Evolutionary conservation across 2,113 vertebrate species (phyloP).

Genomic region (Ondatra zibethicus): DNA sequence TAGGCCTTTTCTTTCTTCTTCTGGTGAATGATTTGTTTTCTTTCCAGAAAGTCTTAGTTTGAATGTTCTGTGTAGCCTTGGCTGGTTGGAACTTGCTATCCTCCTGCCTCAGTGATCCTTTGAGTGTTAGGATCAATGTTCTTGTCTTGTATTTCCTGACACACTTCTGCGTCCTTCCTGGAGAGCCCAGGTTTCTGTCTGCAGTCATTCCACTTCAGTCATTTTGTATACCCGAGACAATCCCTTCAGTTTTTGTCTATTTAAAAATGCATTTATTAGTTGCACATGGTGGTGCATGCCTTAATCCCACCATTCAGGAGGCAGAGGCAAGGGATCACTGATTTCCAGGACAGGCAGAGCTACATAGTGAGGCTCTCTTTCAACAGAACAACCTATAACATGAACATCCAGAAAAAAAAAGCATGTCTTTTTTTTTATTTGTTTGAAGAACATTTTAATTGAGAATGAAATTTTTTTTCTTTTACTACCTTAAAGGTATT

Average conservation of each 20-base stretch:
- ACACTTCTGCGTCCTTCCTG: neutral
- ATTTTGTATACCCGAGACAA: neutral
- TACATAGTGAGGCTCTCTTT: neutral
- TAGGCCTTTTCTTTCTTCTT: neutral
- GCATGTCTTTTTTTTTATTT: neutral
- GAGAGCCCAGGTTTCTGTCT: constrained; percentile 13
- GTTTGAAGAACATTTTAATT: constrained; percentile 32
- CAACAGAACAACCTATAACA: neutral
- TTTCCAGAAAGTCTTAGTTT: neutral
- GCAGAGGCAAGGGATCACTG: neutral
- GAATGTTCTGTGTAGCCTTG: neutral
- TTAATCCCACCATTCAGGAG: neutral
- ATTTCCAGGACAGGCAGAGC: neutral
- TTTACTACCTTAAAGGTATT: neutral
- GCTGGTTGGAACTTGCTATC: neutral
- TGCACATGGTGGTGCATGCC: neutral
- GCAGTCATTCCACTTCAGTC: neutral
- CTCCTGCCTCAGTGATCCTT: neutral
- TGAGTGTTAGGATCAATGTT: neutral
- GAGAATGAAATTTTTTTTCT: neutral
- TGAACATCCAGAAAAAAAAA: neutral
- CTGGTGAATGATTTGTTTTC: constrained; percentile 19
- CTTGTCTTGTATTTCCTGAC: neutral
- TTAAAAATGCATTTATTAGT: constrained; percentile 35
- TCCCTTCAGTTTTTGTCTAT: neutral